Evolutionary conservation across 2,888 invertebrate genomes (phyloP).

Genomic region (Drosophila limbata): DNA sequence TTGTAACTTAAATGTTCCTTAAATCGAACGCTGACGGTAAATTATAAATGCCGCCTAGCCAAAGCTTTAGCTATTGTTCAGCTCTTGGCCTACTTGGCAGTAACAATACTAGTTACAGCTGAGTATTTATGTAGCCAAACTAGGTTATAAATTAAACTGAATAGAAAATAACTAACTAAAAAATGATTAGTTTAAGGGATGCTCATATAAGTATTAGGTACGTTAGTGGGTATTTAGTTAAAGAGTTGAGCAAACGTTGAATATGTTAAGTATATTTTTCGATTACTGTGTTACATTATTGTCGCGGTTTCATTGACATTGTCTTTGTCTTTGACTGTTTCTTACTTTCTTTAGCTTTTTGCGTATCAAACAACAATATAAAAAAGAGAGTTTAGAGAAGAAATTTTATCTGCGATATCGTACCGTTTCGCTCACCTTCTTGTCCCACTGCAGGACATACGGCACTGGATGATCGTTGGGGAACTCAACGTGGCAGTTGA

Average conservation of each 20-base stretch:
- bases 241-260: constrained; percentile 59
- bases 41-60: constrained; percentile 35
- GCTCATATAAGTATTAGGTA: constrained; percentile 52
- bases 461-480: constrained; percentile 98
- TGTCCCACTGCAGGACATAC: constrained; percentile 99
- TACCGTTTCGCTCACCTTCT: constrained; percentile 99
- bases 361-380: constrained; percentile 84
- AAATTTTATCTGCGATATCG: constrained; percentile 88
- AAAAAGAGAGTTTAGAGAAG: constrained; percentile 87
- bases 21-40: constrained; percentile 5
- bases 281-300: constrained; percentile 66
- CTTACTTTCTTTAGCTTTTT: constrained; percentile 76
- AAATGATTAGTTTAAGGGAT: constrained; percentile 52
- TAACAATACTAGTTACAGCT: constrained; percentile 13
- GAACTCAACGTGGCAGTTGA: constrained; percentile 99
- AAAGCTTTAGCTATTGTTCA: constrained; percentile 21
- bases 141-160: constrained; percentile 18
- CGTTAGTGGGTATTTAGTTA: constrained; percentile 56
- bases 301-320: constrained; percentile 57
- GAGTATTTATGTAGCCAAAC: constrained; percentile 18
- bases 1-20: constrained; percentile 8
- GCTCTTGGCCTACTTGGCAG: constrained; percentile 22
- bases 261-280: constrained; percentile 44
- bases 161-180: constrained; percentile 34
- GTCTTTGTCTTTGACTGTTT: constrained; percentile 41